Conservation (phyloP, 1,140 invertebrate genomes). For the Drosophila ananassae region DNA sequence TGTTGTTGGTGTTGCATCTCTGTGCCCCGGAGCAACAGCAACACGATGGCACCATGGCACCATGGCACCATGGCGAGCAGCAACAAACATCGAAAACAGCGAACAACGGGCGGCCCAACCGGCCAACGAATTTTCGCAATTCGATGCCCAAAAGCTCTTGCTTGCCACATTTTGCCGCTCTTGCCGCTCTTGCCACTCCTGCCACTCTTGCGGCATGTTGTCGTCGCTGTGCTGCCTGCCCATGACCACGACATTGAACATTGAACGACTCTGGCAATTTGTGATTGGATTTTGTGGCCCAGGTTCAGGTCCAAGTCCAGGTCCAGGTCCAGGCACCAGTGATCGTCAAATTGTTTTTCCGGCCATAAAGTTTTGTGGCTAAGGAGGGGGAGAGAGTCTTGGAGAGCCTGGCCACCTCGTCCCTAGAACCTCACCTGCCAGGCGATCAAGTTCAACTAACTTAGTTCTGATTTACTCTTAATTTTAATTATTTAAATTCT, state of each 20-base stretch:
- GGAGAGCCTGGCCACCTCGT: background rate
- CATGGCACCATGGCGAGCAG: constrained; percentile 42
- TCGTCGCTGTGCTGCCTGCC: constrained; percentile 31
- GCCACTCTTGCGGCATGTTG: constrained; percentile 27
- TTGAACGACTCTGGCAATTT: constrained; percentile 45
- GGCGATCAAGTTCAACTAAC: too few species aligned
- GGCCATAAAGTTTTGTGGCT: constrained; percentile 17
- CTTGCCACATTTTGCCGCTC: constrained; percentile 51
- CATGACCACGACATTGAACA: constrained; percentile 53
- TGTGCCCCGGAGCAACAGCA: constrained; percentile 30
- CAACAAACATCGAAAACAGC: constrained; percentile 9
- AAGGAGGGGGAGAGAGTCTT: background rate
- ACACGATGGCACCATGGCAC: constrained; percentile 45
- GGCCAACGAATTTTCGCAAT: constrained; percentile 26
- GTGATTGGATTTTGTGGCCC: constrained; percentile 49
- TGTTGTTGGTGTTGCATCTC: constrained; percentile 33
- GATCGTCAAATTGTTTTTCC: constrained; percentile 43
- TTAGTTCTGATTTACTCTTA: too few species aligned
- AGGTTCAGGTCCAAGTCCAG: too few species aligned
- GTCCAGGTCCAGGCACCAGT: background rate
- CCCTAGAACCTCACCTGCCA: too few species aligned
- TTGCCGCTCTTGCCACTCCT: constrained; percentile 40
- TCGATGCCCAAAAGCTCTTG: constrained; percentile 43
- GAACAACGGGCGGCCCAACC: constrained; percentile 44
- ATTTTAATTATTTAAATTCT: too few species aligned